Percentiles rank a stretch among this genome's conserved stretches.
Conservation (phyloP, 1,140 invertebrate species). For the Himalopsyche phryganea region DNA sequence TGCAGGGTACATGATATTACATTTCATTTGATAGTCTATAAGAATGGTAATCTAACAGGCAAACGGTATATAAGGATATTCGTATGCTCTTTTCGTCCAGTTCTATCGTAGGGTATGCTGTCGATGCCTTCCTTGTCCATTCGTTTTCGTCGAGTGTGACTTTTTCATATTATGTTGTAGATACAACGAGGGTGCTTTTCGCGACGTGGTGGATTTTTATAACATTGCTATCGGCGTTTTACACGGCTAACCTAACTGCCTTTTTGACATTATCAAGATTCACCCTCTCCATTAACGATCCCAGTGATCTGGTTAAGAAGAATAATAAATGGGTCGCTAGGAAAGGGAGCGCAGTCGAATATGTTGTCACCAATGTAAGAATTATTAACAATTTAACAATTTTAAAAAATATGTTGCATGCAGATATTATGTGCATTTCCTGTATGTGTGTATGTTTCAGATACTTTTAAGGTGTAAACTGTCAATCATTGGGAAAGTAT, state of each 20-base stretch:
- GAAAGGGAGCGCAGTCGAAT: conserved; percentile 64
- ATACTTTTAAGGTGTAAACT: too few species aligned
- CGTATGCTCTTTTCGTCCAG: neutral
- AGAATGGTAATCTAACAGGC: too few species aligned
- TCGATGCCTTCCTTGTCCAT: too few species aligned
- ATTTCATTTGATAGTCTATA: too few species aligned
- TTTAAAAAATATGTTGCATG: too few species aligned
- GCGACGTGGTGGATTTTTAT: conserved; percentile 91
- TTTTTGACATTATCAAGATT: conserved; percentile 82
- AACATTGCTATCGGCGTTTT: conserved; percentile 83
- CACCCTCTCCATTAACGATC: conserved; percentile 68
- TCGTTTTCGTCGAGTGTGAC: too few species aligned
- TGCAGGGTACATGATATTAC: too few species aligned
- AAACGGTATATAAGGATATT: conserved; percentile 5
- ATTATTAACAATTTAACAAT: too few species aligned
- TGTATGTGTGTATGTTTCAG: too few species aligned
- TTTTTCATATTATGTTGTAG: conserved; percentile 57
- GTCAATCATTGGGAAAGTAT: too few species aligned
- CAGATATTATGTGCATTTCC: too few species aligned
- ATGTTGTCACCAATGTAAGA: conserved; percentile 60
- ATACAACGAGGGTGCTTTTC: conserved; percentile 77
- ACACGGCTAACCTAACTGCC: conserved; percentile 87
- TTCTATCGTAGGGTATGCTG: neutral
- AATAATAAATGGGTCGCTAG: conserved; percentile 65
- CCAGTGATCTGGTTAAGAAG: conserved; percentile 65